Evolutionary conservation across 2,797 vertebrate species (phyloP).

Genomic region (Taenioides sp.): DNA sequence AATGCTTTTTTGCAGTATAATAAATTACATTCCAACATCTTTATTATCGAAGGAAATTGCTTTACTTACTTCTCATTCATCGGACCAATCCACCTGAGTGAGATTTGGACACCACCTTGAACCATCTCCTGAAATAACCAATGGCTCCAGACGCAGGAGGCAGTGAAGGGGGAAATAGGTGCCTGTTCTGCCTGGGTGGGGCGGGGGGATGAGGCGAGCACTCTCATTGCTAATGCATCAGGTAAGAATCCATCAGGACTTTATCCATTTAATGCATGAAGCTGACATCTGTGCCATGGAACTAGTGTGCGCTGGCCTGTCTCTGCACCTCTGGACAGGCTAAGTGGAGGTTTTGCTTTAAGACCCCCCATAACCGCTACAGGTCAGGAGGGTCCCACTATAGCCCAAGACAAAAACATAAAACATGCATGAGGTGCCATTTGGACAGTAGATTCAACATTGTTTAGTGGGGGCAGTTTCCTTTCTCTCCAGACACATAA

Average conservation of each 20-base stretch:
- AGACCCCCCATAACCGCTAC: conserved; percentile 22
- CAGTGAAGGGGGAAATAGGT: conserved; percentile 51
- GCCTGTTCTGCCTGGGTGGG: conserved; percentile 39
- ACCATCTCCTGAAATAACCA: conserved; percentile 49
- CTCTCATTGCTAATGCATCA: conserved; percentile 80
- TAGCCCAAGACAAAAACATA: conserved; percentile 49
- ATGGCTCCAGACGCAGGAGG: conserved; percentile 32
- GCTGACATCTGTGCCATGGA: conserved; percentile 59
- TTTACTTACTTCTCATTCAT: conserved; percentile 1
- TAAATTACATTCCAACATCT: background rate
- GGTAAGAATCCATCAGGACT: conserved; percentile 67
- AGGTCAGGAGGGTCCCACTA: conserved; percentile 20
- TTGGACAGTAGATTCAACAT: conserved; percentile 40
- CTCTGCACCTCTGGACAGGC: conserved; percentile 32
- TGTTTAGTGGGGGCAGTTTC: conserved; percentile 37
- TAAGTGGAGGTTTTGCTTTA: conserved; percentile 44
- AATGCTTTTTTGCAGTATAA: background rate
- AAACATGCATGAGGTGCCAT: conserved; percentile 62
- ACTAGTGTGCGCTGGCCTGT: conserved; percentile 27
- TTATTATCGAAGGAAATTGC: conserved; percentile 4
- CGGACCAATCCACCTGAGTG: conserved; percentile 6
- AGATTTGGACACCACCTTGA: conserved; percentile 42
- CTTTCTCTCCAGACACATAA: conserved; percentile 6
- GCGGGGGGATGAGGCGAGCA: conserved; percentile 51
- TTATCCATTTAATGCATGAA: conserved; percentile 66